Percentiles rank a stretch among this genome's conserved stretches.
Evolutionary conservation across 2,888 invertebrate species (phyloP).

Genomic region (Tipula confusa): DNA sequence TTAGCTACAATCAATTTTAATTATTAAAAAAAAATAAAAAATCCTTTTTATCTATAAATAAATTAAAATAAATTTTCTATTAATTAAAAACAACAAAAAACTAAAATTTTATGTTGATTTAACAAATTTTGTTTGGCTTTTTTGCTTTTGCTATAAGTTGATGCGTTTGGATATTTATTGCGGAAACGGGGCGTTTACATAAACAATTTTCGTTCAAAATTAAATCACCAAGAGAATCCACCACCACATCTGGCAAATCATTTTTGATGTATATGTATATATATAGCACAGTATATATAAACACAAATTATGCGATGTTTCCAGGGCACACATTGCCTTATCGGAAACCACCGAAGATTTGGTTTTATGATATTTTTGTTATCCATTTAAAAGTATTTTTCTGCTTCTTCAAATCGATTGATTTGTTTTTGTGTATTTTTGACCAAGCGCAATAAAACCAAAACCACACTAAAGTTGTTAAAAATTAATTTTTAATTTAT

Average conservation of each 20-base stretch:
- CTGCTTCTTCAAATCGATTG: neutral
- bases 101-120: neutral
- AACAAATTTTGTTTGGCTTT: neutral
- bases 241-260: constrained; percentile 12
- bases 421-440: neutral
- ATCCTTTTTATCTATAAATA: neutral
- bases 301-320: neutral
- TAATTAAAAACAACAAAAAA: neutral
- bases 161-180: neutral
- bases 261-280: neutral
- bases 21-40: neutral
- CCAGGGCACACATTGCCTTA: no score
- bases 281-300: neutral
- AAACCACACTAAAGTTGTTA: no score
- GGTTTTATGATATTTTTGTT: neutral
- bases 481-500: neutral
- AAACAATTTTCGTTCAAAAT: neutral
- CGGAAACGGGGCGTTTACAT: constrained; percentile 12
- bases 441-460: neutral
- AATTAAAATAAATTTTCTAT: constrained; percentile 3
- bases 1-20: neutral
- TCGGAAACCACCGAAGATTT: constrained; percentile 17
- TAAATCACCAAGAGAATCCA: neutral
- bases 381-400: neutral
- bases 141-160: neutral